phyloP scores from a whole-genome alignment of 2,888 invertebrate species.

The Mythimna ferrago region DNA sequence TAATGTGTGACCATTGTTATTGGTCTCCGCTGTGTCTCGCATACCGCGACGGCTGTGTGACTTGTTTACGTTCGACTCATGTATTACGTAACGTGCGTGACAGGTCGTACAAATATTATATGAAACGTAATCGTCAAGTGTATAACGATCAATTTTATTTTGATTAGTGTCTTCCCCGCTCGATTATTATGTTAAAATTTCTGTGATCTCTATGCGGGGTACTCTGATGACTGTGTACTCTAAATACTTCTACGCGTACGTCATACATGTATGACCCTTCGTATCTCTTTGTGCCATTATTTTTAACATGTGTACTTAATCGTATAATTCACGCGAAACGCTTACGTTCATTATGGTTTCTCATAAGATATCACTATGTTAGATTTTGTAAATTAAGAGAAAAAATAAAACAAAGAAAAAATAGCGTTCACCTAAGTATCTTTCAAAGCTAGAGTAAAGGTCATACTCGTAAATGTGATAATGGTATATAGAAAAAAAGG shows the following conservation, averaged over 20 bases:
- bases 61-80: constrained; percentile 44
- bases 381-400: constrained; percentile 73
- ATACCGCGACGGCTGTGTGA: constrained; percentile 61
- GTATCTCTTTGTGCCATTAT: constrained; percentile 78
- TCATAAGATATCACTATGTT: constrained; percentile 71
- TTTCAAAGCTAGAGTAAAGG: constrained; percentile 76
- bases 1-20: constrained; percentile 17
- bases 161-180: constrained; percentile 47
- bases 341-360: constrained; percentile 65
- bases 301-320: constrained; percentile 75
- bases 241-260: constrained; percentile 30
- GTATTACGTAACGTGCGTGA: constrained; percentile 23
- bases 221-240: constrained; percentile 35
- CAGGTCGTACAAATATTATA: constrained; percentile 45
- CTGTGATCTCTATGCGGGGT: constrained; percentile 60
- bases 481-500: constrained; percentile 80
- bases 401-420: constrained; percentile 74
- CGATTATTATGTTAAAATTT: constrained; percentile 51
- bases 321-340: constrained; percentile 69
- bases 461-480: constrained; percentile 89
- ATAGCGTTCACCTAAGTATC: constrained; percentile 78
- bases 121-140: constrained; percentile 38
- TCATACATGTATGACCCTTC: constrained; percentile 54
- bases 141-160: constrained; percentile 41
- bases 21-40: constrained; percentile 45